phyloP scores from a whole-genome alignment of 1,140 invertebrate species.

The Paraescarpia echinospica region DNA sequence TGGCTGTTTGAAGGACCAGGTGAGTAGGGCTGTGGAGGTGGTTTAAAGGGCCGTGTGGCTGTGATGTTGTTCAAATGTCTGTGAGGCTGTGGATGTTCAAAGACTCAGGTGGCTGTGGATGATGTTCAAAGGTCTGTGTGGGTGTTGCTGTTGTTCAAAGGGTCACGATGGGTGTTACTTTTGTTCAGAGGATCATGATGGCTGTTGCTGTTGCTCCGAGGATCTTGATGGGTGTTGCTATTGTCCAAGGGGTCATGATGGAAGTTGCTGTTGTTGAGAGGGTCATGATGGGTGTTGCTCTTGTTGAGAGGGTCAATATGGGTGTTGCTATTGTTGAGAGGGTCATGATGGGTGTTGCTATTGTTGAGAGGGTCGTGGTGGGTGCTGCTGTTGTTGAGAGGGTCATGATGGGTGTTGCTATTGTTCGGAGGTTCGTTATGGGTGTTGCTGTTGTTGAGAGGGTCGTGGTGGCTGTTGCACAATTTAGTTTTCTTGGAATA shows the following conservation, averaged over 20 bases:
- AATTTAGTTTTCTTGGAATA: too few relatives aligned
- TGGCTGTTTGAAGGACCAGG: slow-evolving; percentile 64
- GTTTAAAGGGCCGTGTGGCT: neutral
- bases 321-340: neutral
- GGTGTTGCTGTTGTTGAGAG: too few relatives aligned
- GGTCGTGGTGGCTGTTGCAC: too few relatives aligned
- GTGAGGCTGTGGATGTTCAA: neutral
- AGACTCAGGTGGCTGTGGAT: slow-evolving; percentile 24
- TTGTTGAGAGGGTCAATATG: neutral
- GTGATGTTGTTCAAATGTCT: neutral
- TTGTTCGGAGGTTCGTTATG: too few relatives aligned
- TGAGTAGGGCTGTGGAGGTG: slow-evolving; percentile 27
- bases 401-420: too few relatives aligned
- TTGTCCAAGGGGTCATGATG: slow-evolving; percentile 37
- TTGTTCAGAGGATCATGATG: slow-evolving; percentile 58
- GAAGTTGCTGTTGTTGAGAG: neutral
- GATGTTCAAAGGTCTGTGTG: neutral
- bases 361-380: slow-evolving; percentile 60
- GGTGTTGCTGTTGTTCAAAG: neutral
- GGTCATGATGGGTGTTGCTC: slow-evolving; percentile 23
- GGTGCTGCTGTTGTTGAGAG: neutral
- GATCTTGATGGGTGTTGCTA: slow-evolving; percentile 24
- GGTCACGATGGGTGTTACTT: neutral
- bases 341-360: neutral
- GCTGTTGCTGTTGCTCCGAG: neutral